Evolutionary conservation across 2,888 invertebrate genomes (phyloP), one percentile per base, ranked within the genome.

Genomic region (Tupiocoris notatus): DNA sequence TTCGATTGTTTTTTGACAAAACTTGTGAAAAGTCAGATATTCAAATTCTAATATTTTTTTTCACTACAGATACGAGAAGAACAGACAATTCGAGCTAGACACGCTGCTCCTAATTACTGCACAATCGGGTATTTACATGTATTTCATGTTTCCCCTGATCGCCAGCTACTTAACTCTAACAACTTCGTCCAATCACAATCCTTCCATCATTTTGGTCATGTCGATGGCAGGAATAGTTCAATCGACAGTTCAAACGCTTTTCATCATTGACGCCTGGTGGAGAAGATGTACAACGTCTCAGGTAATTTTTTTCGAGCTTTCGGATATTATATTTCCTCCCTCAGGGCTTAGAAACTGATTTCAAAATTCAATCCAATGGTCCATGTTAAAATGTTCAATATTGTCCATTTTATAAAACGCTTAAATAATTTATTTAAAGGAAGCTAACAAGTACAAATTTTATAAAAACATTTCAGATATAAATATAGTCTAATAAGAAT

Each of bases 91-190:
- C 71, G 86, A 86, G 70, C 84, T 95, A 80, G 94, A 95, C 82
- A 92, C 92, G 77, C 92, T 92, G 1, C 86, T 96, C 0, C 85
- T 96, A 73, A 89, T 95, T 18, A 89, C 95, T 74, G 95, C 95
- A 0, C 94, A 96, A 83, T 91, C 92, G 0, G 96, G 96, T 20
- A 91, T 95, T 83, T 94, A 93, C 84, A 88, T 95, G 39, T 94
- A 94, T 84, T 92, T 92, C 81, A 91, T 94, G 86, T 94, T 95
- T 84, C 92, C 93, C 80, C 90, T 95, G 77, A 91, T 95, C 80
- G 93, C 92, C 57, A 91, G 89, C 78, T 90, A 90, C 81, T 90
- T 91, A 81, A 88, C 88, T 0, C 83, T 86, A 79, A 83, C 87
- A 77, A 84, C 85, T 82, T 84, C 84, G 82, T 84, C 83, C 84